phyloP scores from a whole-genome alignment of 1,140 invertebrate species.

The Zaprionus davidi region DNA sequence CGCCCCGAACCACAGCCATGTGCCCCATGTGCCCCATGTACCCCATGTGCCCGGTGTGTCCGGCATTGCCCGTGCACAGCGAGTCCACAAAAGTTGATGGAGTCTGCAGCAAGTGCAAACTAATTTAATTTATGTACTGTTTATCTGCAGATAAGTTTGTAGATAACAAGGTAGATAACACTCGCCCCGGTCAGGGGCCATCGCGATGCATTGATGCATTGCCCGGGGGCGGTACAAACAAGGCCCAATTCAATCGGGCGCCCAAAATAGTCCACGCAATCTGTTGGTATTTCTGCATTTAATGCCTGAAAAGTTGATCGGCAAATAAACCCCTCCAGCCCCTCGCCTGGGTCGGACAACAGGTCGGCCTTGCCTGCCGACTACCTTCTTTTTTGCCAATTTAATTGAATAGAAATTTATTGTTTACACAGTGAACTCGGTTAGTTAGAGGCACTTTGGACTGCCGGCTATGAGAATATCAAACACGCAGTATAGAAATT shows the following conservation, averaged over 20 bases:
- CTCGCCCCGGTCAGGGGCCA: too few species aligned
- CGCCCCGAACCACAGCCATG: neutral
- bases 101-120: neutral
- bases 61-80: neutral
- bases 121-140: neutral
- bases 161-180: neutral
- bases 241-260: neutral
- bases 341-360: neutral
- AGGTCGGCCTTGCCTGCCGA: neutral
- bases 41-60: neutral
- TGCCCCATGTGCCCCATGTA: neutral
- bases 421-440: neutral
- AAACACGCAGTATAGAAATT: neutral
- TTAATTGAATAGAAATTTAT: conserved; percentile 6
- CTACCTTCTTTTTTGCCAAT: neutral
- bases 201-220: neutral
- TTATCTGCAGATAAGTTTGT: neutral
- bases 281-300: conserved; percentile 4
- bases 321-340: neutral
- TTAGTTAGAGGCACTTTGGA: neutral
- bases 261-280: neutral
- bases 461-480: neutral
- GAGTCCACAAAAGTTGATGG: neutral
- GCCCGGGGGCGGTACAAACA: neutral
- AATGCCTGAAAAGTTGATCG: conserved; percentile 4